Percentiles rank a stretch among this genome's conserved stretches.
phyloP scores from a whole-genome alignment of 2,888 invertebrate species.

The Drosophila percnosoma region DNA sequence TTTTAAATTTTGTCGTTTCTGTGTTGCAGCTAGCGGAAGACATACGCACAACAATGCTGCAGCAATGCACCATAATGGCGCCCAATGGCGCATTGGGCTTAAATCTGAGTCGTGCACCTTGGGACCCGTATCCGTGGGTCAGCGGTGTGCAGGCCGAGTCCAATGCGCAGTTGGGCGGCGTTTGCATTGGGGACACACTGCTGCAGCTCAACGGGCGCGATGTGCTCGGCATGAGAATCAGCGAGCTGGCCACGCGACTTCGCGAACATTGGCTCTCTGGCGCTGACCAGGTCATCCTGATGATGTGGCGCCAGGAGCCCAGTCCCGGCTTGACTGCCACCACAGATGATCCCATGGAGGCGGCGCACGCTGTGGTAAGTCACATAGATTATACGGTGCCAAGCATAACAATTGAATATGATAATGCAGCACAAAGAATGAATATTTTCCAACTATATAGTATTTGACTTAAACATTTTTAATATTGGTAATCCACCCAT shows the following conservation, averaged over 20 bases:
- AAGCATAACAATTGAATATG: background rate
- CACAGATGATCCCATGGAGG: slow-evolving; percentile 57
- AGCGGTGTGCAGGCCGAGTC: slow-evolving; percentile 88
- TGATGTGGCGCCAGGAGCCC: slow-evolving; percentile 83
- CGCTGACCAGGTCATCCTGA: slow-evolving; percentile 77
- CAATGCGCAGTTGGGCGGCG: slow-evolving; percentile 88
- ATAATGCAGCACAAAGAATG: background rate
- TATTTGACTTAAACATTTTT: background rate
- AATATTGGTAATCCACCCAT: background rate
- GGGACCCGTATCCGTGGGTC: slow-evolving; percentile 94
- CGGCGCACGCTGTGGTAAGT: slow-evolving; percentile 68
- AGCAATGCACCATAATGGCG: slow-evolving; percentile 82
- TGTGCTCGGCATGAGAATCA: slow-evolving; percentile 83
- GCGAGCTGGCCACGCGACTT: slow-evolving; percentile 81
- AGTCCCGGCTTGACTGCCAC: slow-evolving; percentile 7
- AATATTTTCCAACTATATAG: background rate
- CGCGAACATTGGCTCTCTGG: slow-evolving; percentile 82
- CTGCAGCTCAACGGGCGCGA: slow-evolving; percentile 86
- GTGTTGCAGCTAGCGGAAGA: slow-evolving; percentile 30
- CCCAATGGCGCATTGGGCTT: slow-evolving; percentile 89
- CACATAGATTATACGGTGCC: background rate
- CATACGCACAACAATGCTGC: slow-evolving; percentile 69
- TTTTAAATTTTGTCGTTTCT: slow-evolving; percentile 8
- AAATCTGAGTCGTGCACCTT: slow-evolving; percentile 90
- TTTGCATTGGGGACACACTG: slow-evolving; percentile 89